Conservation (phyloP, 1,140 invertebrate genomes). For the Conus betulinus region DNA sequence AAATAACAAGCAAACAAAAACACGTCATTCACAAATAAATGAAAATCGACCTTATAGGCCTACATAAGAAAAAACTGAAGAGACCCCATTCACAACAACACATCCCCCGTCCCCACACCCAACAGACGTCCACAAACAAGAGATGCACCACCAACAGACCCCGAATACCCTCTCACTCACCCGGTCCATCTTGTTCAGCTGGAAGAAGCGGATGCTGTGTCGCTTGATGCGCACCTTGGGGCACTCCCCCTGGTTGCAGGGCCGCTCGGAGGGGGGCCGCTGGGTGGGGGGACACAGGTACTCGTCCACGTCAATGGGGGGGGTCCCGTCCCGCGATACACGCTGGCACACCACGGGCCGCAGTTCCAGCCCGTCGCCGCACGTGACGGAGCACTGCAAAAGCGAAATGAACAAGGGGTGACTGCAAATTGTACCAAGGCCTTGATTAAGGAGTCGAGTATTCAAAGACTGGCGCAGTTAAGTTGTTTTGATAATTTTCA, state of each 20-base stretch:
- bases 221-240: slow-evolving; percentile 54
- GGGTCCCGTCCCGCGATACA: slow-evolving; percentile 51
- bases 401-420: background rate
- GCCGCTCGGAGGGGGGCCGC: slow-evolving; percentile 32
- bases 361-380: slow-evolving; percentile 81
- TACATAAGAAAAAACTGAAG: too few species aligned
- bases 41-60: too few species aligned
- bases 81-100: too few species aligned
- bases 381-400: slow-evolving; percentile 82
- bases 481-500: too few species aligned
- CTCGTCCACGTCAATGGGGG: slow-evolving; percentile 47
- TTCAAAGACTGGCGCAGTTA: too few species aligned
- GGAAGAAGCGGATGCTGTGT: slow-evolving; percentile 56
- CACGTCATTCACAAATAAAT: too few species aligned
- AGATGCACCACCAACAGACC: too few species aligned
- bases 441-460: too few species aligned
- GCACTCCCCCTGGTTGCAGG: slow-evolving; percentile 52
- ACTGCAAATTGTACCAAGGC: too few species aligned
- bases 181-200: slow-evolving; percentile 57
- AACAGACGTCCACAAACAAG: too few species aligned
- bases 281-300: slow-evolving; percentile 49
- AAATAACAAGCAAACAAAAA: too few species aligned
- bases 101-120: too few species aligned
- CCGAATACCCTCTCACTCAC: slow-evolving; percentile 4
- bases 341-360: slow-evolving; percentile 90